These are phyloP conservation scores for Drosophila colorata DNA, from an alignment of 2,888 invertebrate species.

Conservation along the genomic window DNA sequence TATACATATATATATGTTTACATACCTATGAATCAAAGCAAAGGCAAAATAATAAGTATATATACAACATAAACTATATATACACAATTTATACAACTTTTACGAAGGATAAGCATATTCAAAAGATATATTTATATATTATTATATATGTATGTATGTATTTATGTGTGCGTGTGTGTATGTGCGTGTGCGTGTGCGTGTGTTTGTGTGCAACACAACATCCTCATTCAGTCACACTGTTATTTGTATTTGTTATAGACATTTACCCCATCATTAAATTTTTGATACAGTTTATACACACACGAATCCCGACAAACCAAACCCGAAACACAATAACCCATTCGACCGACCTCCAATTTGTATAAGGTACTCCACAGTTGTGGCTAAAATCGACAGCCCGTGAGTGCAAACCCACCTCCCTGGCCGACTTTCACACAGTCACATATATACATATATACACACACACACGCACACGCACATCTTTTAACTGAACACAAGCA, in stretches of 20 bases:
- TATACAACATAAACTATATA: slow-evolving; percentile 35
- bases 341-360: slow-evolving; percentile 3
- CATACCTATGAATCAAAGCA: slow-evolving; percentile 24
- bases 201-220: slow-evolving; percentile 32
- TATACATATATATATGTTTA: slow-evolving; percentile 30
- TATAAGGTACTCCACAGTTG: slow-evolving; percentile 16
- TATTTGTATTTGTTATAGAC: slow-evolving; percentile 61
- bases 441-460: slow-evolving; percentile 3
- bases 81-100: slow-evolving; percentile 76
- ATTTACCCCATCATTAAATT: slow-evolving; percentile 43
- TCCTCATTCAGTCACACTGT: slow-evolving; percentile 53
- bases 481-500: slow-evolving; percentile 15
- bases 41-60: slow-evolving; percentile 57
- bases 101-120: slow-evolving; percentile 67
- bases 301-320: background rate
- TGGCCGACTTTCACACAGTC: slow-evolving; percentile 19
- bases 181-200: slow-evolving; percentile 10
- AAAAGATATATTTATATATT: slow-evolving; percentile 66
- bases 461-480: slow-evolving; percentile 13
- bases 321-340: background rate
- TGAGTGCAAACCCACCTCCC: slow-evolving; percentile 13
- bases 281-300: slow-evolving; percentile 67
- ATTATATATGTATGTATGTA: slow-evolving; percentile 57
- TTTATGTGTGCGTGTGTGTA: slow-evolving; percentile 18
- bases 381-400: background rate